A percentile compares a stretch with the other conserved stretches of the same genome.
Evolutionary conservation across 2,888 invertebrate genomes (phyloP).

Genomic region (Merodon equestris): DNA sequence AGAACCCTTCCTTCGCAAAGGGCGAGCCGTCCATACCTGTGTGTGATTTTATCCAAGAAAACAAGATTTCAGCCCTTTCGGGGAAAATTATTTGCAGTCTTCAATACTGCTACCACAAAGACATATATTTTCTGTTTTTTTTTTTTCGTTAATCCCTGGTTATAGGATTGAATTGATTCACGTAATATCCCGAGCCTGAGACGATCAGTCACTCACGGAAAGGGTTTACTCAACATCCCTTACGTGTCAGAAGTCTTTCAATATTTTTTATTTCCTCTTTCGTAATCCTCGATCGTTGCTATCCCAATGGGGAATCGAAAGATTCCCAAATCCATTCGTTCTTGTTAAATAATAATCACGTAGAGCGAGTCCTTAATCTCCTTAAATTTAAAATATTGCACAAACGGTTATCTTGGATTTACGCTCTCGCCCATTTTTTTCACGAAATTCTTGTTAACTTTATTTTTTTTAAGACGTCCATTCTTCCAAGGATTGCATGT

Average conservation of each 20-base stretch:
- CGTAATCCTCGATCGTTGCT: conserved; percentile 46
- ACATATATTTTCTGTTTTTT: conserved; percentile 4
- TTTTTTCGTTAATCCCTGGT: conserved; percentile 48
- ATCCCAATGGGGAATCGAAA: conserved; percentile 21
- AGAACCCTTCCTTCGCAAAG: conserved; percentile 48
- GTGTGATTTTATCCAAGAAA: conserved; percentile 46
- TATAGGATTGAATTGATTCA: conserved; percentile 60
- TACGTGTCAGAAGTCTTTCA: conserved; percentile 56
- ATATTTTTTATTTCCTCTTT: conserved; percentile 62
- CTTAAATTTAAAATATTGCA: conserved; percentile 61
- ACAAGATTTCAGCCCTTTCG: conserved; percentile 51
- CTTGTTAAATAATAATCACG: conserved; percentile 37
- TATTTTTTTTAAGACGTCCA: conserved; percentile 15
- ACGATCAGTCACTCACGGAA: conserved; percentile 53
- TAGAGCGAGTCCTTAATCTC: conserved; percentile 61
- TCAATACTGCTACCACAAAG: conserved; percentile 14
- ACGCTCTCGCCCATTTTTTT: conserved; percentile 16
- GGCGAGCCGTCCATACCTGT: conserved; percentile 28
- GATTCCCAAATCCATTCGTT: background rate
- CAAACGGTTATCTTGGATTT: conserved; percentile 43
- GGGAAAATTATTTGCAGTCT: conserved; percentile 46
- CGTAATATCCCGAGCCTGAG: conserved; percentile 55
- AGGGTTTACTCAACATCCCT: conserved; percentile 49
- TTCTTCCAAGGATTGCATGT: conserved; percentile 19
- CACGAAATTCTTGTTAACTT: conserved; percentile 67